phyloP scores from a whole-genome alignment of 2,113 vertebrate species.

The Jaculus jaculus region DNA sequence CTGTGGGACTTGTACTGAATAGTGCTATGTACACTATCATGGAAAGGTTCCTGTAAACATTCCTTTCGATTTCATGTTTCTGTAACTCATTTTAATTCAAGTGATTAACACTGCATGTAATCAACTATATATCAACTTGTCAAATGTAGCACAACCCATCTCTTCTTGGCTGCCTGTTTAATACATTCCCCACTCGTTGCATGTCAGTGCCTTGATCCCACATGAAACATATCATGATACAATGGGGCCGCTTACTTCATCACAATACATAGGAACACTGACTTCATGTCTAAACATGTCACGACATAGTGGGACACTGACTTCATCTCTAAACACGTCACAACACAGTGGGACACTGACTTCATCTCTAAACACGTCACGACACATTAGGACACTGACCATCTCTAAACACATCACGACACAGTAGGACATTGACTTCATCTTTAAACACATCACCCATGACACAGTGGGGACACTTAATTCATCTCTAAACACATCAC shows the following conservation, averaged over 20 bases:
- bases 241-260: conserved; percentile 84
- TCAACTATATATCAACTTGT: background rate
- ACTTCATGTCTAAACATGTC: too few relatives aligned
- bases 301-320: too few relatives aligned
- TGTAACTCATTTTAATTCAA: background rate
- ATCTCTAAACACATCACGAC: too few relatives aligned
- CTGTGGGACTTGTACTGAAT: background rate
- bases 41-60: background rate
- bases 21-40: background rate
- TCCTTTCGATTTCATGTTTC: background rate
- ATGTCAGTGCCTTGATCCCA: background rate
- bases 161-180: background rate
- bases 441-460: too few relatives aligned
- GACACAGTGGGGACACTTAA: too few relatives aligned
- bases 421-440: too few relatives aligned
- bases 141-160: background rate
- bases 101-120: background rate
- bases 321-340: too few relatives aligned
- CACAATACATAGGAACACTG: too few relatives aligned
- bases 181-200: background rate
- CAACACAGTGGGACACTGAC: too few relatives aligned
- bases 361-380: background rate
- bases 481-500: background rate
- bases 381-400: too few relatives aligned
- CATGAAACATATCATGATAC: background rate